Evolutionary conservation across 1,140 invertebrate species (phyloP).

Genomic region (Calliphora vicina): DNA sequence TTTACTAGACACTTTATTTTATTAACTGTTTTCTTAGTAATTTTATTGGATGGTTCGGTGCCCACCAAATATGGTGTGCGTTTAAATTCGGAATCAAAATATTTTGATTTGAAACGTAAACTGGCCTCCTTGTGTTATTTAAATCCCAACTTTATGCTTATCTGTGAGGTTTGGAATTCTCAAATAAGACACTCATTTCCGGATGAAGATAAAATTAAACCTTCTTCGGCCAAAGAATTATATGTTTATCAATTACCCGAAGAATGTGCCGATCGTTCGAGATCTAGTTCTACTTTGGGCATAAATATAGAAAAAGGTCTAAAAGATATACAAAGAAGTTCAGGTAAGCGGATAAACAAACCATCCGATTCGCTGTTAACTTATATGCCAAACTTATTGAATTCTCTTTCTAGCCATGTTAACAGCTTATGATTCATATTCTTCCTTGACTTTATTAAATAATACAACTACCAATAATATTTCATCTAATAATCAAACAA

Average conservation of each 20-base stretch:
- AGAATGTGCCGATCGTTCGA: constrained; percentile 46
- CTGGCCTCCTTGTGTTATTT: constrained; percentile 73
- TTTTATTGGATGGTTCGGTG: constrained; percentile 78
- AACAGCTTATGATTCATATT: constrained; percentile 19
- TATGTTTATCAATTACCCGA: constrained; percentile 62
- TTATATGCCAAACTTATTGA: not conserved
- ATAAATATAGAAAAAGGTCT: constrained; percentile 60
- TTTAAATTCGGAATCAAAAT: constrained; percentile 81
- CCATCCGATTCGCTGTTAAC: not conserved
- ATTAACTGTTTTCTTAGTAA: constrained; percentile 65
- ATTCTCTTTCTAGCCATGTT: constrained; percentile 27
- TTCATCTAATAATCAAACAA: not conserved
- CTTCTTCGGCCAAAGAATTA: constrained; percentile 55
- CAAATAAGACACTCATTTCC: constrained; percentile 68
- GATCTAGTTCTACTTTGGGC: constrained; percentile 55
- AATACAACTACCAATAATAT: not conserved
- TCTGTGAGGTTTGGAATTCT: constrained; percentile 75
- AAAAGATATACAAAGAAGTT: constrained; percentile 60
- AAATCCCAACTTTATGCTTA: constrained; percentile 69
- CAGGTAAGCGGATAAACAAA: constrained; percentile 43
- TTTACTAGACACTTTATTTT: constrained; percentile 17
- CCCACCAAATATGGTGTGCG: constrained; percentile 84
- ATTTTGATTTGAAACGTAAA: constrained; percentile 75
- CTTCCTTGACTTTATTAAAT: constrained; percentile 17
- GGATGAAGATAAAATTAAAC: constrained; percentile 62